Evolutionary conservation across 2,113 vertebrate species (phyloP), one percentile per base, ranked within the genome.

Genomic region (Daboia siamensis): DNA sequence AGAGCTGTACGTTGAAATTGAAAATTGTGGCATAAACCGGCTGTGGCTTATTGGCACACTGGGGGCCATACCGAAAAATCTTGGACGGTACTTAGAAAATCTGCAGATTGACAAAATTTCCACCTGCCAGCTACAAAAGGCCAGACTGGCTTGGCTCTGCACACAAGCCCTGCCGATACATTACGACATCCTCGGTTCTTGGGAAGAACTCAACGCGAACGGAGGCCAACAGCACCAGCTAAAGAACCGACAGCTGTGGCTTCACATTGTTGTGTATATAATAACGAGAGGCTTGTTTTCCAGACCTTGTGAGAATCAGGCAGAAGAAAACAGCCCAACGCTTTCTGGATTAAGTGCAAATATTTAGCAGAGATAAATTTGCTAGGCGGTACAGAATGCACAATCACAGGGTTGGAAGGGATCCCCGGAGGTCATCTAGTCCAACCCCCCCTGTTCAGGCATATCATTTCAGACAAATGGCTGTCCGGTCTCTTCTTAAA

Each of bases 281-380:
- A 74, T 39, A 74, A 74, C 20, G 17, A 74, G 92, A 0, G 21
- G 89, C 88, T 94, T 93, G 52, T 56, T 55, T 23, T 89, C 74
- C 1, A 17, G 84, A 39, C 57, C n/a, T 89, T 46, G 86, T 90
- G 26, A 0, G 0, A 69, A 26, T 15, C 9, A 91, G 90, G 92
- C 24, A 33, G n/a, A 29, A 44, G 90, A 84, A 64, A 5, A 21
- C 0, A 13, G 51, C 94, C 93, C 92, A n/a, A 54, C 0, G 0
- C 90, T 80, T 89, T 48, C 94, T 94, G 93, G 94, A 93, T 94
- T 93, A 93, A 92, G 93, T 93, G 90, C 94, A 33, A 95, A 93
- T 95, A 96, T 94, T 96, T 93, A 90, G 91, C 92, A 91, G 88
- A 96, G 95, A 96, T 95, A 96, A 69, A 33, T n/a, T n/a, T 33